Conservation (phyloP, 2,113 vertebrate genomes). For the Varanus salvator region DNA sequence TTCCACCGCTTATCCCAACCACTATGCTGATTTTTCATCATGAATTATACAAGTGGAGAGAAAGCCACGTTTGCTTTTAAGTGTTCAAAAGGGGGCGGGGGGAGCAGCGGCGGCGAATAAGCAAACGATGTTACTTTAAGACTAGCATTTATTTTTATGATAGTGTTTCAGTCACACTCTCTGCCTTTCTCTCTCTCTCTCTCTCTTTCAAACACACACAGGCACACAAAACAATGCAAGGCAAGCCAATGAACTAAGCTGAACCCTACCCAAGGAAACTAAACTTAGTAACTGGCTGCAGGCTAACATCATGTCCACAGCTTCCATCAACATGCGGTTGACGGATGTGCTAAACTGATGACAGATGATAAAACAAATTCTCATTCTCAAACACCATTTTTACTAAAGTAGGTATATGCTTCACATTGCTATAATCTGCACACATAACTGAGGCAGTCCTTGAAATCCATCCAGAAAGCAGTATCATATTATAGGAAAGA, state of each 20-base stretch:
- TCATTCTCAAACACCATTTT: conserved; percentile 42
- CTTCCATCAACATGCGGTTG: conserved; percentile 55
- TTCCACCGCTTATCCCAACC: too few relatives aligned
- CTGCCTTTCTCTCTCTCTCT: too few relatives aligned
- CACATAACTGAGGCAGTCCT: not conserved
- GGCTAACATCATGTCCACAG: conserved; percentile 68
- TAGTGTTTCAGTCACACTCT: not conserved
- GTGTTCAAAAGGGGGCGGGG: not conserved
- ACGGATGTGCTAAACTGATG: conserved; percentile 58
- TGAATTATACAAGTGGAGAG: not conserved
- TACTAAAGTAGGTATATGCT: conserved; percentile 12
- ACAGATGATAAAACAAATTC: conserved; percentile 42
- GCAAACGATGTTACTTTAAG: conserved; percentile 36
- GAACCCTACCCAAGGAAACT: conserved; percentile 58
- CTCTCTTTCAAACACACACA: conserved; percentile 35
- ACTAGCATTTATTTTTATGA: not conserved
- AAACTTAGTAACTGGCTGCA: conserved; percentile 72
- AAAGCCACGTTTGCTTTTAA: conserved; percentile 9
- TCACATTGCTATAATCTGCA: conserved; percentile 18
- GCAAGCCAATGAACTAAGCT: conserved; percentile 66
- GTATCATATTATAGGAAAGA: not conserved
- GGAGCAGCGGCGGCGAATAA: conserved; percentile 58
- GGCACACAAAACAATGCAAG: conserved; percentile 16
- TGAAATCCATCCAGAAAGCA: not conserved
- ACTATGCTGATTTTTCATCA: not conserved